Evolutionary conservation across 2,113 vertebrate genomes (phyloP).

Genomic region (Microcebus jonahi): DNA sequence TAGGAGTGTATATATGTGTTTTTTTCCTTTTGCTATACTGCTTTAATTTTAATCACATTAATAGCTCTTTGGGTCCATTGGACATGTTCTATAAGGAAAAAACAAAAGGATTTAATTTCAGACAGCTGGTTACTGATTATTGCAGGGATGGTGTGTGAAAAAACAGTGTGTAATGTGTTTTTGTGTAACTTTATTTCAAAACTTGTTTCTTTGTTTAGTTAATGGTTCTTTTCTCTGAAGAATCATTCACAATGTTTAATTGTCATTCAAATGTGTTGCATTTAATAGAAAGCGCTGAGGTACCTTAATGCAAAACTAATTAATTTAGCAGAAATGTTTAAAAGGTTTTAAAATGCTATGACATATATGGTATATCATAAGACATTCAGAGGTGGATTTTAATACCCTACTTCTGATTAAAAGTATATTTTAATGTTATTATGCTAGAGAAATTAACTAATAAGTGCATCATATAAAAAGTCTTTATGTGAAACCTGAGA

Average conservation of each 20-base stretch:
- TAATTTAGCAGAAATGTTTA: conserved; percentile 89
- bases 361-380: conserved; percentile 85
- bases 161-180: conserved; percentile 67
- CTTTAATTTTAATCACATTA: conserved; percentile 85
- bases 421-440: conserved; percentile 88
- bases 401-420: conserved; percentile 85
- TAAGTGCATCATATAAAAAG: conserved; percentile 84
- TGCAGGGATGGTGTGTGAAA: conserved; percentile 56
- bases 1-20: conserved; percentile 75
- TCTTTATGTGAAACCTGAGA: conserved; percentile 82
- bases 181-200: conserved; percentile 77
- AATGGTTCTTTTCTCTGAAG: conserved; percentile 80
- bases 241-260: conserved; percentile 84
- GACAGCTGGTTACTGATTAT: conserved; percentile 71
- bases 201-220: conserved; percentile 77
- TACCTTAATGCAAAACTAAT: conserved; percentile 87
- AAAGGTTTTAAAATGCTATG: conserved; percentile 88
- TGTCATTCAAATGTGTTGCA: conserved; percentile 87
- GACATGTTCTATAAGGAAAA: conserved; percentile 77
- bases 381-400: conserved; percentile 85
- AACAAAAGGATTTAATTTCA: conserved; percentile 81
- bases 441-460: conserved; percentile 83
- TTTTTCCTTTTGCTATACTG: conserved; percentile 78
- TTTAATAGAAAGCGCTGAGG: conserved; percentile 85
- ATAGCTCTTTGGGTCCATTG: conserved; percentile 79